Base-by-base conservation (phyloP, 2,888 invertebrate genomes). In the Torymus texanus region DNA sequence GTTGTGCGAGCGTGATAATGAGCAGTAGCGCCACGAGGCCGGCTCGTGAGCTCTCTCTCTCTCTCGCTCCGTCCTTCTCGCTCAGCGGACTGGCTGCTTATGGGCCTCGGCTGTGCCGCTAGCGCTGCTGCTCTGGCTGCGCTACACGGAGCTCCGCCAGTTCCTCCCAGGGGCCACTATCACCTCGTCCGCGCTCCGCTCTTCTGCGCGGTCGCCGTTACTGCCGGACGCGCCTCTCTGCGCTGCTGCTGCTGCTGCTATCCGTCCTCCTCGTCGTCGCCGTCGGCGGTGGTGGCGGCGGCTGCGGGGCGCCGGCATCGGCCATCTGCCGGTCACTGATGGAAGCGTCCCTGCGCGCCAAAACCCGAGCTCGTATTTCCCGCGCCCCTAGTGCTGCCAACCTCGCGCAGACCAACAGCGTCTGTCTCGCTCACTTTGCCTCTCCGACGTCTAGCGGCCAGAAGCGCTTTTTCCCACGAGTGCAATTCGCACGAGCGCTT, bases 281-380 rank as follows among this genome's bases (percentile, higher is more conserved):
- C 90, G 92, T 83, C 87, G 85, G 82, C 89, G 79, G 58, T 65
- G 41, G 56, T 12, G 74, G 41, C 8, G 41, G 41, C 41, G 41
- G 41, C 41, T 41, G 41, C 41, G 41, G 8, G 50, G 74, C 75
- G 83, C 87, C 87, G 88, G 88, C 85, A 86, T 83, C 84, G 87
- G 89, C 89, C 90, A 89, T 89, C 90, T 89, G 88, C 86, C 87
- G 89, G 89, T 84, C 84, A 83, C 73, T 73, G 73, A 80, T 70
- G 80, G 84, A 89, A 86, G 84, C 84, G 56, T 10, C 78, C 84
- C 86, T 84, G 88, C 89, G 89, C 89, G 89, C 90, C 89, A 90
- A 90, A 90, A 90, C 80, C 81, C 66, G 73, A 82, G 81, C 85
- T 85, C 81, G 85, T 86, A 84, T 86, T 85, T 85, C 86, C 86